These are phyloP conservation scores for Micronycteris hirsuta DNA, from an alignment of 2,113 vertebrate genomes.

Conservation along the genomic window DNA sequence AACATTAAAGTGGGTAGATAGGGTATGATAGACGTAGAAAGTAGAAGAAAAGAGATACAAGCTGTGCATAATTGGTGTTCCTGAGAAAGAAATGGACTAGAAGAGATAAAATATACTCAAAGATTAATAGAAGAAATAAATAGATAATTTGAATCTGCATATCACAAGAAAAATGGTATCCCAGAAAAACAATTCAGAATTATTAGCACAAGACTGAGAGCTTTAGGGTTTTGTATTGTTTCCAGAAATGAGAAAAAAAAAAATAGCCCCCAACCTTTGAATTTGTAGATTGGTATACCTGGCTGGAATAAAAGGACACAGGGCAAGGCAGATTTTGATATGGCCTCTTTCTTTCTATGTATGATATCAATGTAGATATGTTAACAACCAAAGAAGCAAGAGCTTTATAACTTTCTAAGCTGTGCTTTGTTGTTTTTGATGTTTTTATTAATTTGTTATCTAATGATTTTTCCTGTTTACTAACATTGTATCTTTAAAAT, in stretches of 20 bases:
- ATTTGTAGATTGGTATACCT: not conserved
- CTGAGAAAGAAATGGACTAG: not conserved
- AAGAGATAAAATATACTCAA: not conserved
- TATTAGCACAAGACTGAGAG: not conserved
- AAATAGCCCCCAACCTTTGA: not conserved
- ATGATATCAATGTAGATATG: too few relatives aligned
- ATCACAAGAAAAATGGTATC: not conserved
- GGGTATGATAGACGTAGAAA: not conserved
- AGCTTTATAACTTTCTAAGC: not conserved
- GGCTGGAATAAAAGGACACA: not conserved
- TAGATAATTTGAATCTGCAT: not conserved
- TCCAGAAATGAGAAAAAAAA: not conserved
- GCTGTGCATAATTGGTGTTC: not conserved
- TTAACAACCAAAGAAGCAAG: not conserved
- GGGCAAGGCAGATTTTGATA: not conserved
- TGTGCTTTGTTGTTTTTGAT: not conserved
- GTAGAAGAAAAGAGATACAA: not conserved
- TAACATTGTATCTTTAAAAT: constrained; percentile 27
- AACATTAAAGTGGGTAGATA: too few relatives aligned
- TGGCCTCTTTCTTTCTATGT: not conserved
- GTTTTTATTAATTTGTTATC: not conserved
- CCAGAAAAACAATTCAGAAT: not conserved
- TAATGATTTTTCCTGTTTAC: not conserved
- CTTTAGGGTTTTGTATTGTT: not conserved
- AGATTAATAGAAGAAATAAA: not conserved